Conservation (phyloP, 2,113 vertebrate species). For the Melanerpes formicivorus region DNA sequence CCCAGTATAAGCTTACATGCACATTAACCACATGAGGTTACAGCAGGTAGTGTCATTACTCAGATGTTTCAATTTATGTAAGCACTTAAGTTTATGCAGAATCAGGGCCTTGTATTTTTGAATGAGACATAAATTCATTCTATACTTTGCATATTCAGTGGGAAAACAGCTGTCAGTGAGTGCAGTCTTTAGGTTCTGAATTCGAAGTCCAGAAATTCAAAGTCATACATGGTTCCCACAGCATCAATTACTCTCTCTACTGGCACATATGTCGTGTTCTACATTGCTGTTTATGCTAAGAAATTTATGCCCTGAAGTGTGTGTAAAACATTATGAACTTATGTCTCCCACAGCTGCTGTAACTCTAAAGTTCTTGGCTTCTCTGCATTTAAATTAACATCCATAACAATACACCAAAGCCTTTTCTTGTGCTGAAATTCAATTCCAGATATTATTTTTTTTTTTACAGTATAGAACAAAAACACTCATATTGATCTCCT, state of each 20-base stretch:
- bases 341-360: slow-evolving; percentile 13
- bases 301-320: slow-evolving; percentile 43
- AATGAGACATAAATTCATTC: background rate
- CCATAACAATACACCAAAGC: background rate
- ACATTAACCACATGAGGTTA: background rate
- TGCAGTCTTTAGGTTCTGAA: slow-evolving; percentile 21
- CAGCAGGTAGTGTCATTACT: background rate
- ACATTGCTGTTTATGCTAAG: slow-evolving; percentile 24
- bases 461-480: background rate
- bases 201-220: slow-evolving; percentile 53
- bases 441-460: background rate
- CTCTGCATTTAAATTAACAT: slow-evolving; percentile 20
- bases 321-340: slow-evolving; percentile 33
- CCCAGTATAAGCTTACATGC: background rate
- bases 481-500: slow-evolving; percentile 5
- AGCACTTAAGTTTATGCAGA: slow-evolving; percentile 9
- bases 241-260: slow-evolving; percentile 41
- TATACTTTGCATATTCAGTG: background rate
- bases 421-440: slow-evolving; percentile 7
- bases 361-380: slow-evolving; percentile 32
- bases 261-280: slow-evolving; percentile 13
- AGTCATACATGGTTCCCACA: slow-evolving; percentile 42
- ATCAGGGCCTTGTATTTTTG: background rate
- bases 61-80: background rate
- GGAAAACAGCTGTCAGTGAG: slow-evolving; percentile 15